phyloP scores from a whole-genome alignment of 2,888 invertebrate species.

The Octonoba sinensis region DNA sequence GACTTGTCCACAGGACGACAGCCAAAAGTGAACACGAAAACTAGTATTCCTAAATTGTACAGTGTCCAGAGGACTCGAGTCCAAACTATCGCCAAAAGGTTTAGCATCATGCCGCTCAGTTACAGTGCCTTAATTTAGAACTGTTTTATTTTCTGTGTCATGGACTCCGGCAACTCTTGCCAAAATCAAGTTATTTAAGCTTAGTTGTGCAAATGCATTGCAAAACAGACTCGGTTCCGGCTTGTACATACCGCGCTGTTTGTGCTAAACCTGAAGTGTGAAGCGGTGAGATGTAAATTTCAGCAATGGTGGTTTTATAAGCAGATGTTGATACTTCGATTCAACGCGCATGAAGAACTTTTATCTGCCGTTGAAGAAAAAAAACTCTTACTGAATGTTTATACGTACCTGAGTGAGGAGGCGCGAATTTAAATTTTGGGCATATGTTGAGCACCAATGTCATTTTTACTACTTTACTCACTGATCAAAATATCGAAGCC shows the following conservation, averaged over 20 bases:
- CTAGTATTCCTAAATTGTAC: slow-evolving; percentile 18
- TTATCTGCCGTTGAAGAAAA: no score
- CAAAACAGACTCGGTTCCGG: slow-evolving; percentile 22
- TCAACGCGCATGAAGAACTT: no score
- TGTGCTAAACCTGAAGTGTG: slow-evolving; percentile 22
- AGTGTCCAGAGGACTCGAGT: slow-evolving; percentile 32
- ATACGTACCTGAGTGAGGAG: no score
- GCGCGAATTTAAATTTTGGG: slow-evolving; percentile 8
- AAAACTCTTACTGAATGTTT: no score
- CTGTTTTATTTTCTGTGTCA: slow-evolving; percentile 29
- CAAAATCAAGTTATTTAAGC: slow-evolving; percentile 41
- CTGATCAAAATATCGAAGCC: background rate
- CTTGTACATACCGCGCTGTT: slow-evolving; percentile 14
- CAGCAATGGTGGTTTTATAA: no score
- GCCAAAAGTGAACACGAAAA: slow-evolving; percentile 23
- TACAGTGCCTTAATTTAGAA: slow-evolving; percentile 59
- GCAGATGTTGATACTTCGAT: no score
- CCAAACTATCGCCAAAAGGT: slow-evolving; percentile 55
- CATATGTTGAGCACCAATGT: background rate
- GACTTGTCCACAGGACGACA: slow-evolving; percentile 50
- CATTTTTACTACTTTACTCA: no score
- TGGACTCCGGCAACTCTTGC: slow-evolving; percentile 25
- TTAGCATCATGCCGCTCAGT: slow-evolving; percentile 57
- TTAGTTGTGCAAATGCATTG: slow-evolving; percentile 29
- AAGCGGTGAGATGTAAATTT: background rate